Conservation (phyloP, 2,888 invertebrate species). For the Pegoplata infirma region DNA sequence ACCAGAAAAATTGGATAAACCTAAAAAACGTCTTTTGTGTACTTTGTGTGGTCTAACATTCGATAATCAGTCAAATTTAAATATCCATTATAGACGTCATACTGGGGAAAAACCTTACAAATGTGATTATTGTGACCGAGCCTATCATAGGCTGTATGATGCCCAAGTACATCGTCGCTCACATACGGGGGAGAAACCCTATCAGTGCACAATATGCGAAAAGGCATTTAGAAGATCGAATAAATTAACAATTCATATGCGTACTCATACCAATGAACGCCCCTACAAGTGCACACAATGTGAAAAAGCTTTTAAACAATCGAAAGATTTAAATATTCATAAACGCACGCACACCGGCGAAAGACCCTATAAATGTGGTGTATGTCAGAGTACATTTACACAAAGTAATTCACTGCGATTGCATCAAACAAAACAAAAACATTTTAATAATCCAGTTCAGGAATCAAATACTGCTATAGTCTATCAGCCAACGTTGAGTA, state of each 20-base stretch:
- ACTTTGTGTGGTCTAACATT: slow-evolving; percentile 57
- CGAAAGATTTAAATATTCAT: slow-evolving; percentile 85
- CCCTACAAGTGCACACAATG: slow-evolving; percentile 82
- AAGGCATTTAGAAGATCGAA: slow-evolving; percentile 81
- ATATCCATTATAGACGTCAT: slow-evolving; percentile 54
- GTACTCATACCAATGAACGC: slow-evolving; percentile 80
- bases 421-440: slow-evolving; percentile 80
- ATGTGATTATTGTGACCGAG: slow-evolving; percentile 49
- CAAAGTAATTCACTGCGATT: slow-evolving; percentile 80
- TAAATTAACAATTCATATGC: slow-evolving; percentile 82
- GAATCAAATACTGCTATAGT: too few relatives aligned
- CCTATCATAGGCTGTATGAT: slow-evolving; percentile 49
- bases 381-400: slow-evolving; percentile 50
- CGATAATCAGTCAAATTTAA: slow-evolving; percentile 49
- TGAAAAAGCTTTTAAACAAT: slow-evolving; percentile 82
- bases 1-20: slow-evolving; percentile 28
- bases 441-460: slow-evolving; percentile 16
- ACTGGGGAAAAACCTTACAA: slow-evolving; percentile 56
- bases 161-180: slow-evolving; percentile 49
- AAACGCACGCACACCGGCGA: slow-evolving; percentile 58
- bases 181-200: slow-evolving; percentile 56
- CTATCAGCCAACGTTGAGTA: background rate
- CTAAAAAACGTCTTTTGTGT: slow-evolving; percentile 68
- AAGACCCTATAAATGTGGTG: slow-evolving; percentile 56
- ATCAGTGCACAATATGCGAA: slow-evolving; percentile 71